Evolutionary conservation across 2,888 invertebrate species (phyloP).

Genomic region (Nyleta sp.): DNA sequence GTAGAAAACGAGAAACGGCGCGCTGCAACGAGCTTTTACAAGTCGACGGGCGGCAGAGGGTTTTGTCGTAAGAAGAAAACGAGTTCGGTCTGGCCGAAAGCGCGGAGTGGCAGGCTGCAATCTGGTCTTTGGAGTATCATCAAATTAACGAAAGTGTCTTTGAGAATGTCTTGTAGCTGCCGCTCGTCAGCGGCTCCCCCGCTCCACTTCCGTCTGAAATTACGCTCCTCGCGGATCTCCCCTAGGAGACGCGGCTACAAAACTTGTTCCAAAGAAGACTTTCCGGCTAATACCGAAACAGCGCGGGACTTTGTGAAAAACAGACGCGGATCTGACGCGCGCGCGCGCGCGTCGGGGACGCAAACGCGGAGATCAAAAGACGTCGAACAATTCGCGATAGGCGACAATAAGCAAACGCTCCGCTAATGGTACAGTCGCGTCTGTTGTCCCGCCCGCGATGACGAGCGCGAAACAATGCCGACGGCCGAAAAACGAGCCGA

Average conservation of each 20-base stretch:
- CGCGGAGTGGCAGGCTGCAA: constrained; percentile 80
- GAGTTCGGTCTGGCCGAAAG: constrained; percentile 71
- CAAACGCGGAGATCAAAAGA: constrained; percentile 60
- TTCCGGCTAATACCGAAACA: constrained; percentile 57
- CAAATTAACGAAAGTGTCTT: constrained; percentile 82
- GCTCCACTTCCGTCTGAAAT: constrained; percentile 72
- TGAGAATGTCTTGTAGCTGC: constrained; percentile 77
- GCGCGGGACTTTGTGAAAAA: constrained; percentile 44
- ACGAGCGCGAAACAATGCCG: constrained; percentile 31
- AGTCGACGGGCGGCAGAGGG: constrained; percentile 18
- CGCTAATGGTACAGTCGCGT: constrained; percentile 45
- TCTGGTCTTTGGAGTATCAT: constrained; percentile 81
- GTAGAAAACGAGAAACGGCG: constrained; percentile 48
- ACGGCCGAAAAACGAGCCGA: background rate
- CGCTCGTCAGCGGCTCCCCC: constrained; percentile 74
- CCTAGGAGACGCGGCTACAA: constrained; percentile 74
- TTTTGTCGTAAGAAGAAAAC: constrained; percentile 63
- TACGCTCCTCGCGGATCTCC: constrained; percentile 76
- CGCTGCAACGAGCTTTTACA: constrained; percentile 54
- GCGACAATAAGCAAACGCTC: constrained; percentile 57
- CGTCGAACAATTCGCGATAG: constrained; percentile 56
- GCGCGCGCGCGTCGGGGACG: background rate
- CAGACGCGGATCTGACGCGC: constrained; percentile 13
- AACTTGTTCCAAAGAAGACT: constrained; percentile 71
- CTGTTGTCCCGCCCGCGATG: constrained; percentile 37